Conservation (phyloP, 2,113 vertebrate species). For the Dendropsophus ebraccatus region DNA sequence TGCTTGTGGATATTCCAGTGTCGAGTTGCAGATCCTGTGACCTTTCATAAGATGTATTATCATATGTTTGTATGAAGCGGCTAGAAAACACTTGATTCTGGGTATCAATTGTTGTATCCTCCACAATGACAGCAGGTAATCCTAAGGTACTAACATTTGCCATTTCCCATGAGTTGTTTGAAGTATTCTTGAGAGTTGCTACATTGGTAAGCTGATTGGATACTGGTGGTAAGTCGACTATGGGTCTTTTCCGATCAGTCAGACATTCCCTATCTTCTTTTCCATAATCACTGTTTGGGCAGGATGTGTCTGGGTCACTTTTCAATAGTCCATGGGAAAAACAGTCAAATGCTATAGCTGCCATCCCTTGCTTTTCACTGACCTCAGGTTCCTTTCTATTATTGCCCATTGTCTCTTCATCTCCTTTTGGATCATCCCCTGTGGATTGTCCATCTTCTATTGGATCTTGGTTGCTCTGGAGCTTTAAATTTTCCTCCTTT, state of each 20-base stretch:
- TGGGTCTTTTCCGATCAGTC: neutral
- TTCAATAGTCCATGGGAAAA: neutral
- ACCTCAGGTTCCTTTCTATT: neutral
- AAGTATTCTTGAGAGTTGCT: neutral
- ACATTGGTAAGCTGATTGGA: neutral
- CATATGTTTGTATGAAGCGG: neutral
- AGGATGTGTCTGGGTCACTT: neutral
- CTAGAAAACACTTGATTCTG: neutral
- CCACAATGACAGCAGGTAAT: neutral
- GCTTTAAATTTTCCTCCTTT: neutral
- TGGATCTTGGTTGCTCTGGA: neutral
- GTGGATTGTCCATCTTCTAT: constrained; percentile 1
- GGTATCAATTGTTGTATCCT: neutral
- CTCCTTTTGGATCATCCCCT: neutral
- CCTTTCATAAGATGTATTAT: constrained; percentile 10
- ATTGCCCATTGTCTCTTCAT: neutral
- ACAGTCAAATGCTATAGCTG: neutral
- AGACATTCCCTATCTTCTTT: neutral
- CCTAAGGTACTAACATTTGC: neutral
- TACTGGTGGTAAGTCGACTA: neutral
- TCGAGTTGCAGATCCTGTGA: neutral
- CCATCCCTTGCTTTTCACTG: constrained; percentile 19
- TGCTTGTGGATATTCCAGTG: neutral
- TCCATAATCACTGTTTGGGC: neutral
- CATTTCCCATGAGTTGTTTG: neutral